Base-by-base conservation (phyloP, 2,797 vertebrate species). In the Fundulus diaphanus region DNA sequence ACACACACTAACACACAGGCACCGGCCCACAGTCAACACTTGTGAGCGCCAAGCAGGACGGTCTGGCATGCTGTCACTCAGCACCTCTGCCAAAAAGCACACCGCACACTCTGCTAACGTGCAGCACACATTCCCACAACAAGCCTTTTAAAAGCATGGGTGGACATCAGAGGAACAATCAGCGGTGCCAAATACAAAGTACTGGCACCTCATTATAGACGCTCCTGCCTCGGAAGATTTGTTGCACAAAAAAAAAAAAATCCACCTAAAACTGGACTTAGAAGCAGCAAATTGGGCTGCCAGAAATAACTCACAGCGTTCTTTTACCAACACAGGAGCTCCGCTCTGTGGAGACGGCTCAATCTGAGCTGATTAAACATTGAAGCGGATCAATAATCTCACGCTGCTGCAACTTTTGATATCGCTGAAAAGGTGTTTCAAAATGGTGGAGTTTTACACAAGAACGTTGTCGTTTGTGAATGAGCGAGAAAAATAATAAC, bases 21-120 rank as follows among this genome's bases (percentile, higher is more conserved):
- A 46, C 87, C 89, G 90, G 81, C 92, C 91, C 89, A 93, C 92
- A 74, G 84, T 80, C 82, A 52, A 91, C 92, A 90, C 90, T 87
- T 91, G 89, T 56, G 81, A 54, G 76, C 79, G 85, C 91, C 91
- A 92, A 89, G 74, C 87, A 73, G 84, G 86, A 85, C 66, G 82
- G 24, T 77, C 89, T 90, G 88, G 89, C 89, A 63, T 74, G 83
- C 87, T 88, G 87, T 91, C 90, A 77, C 87, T 84, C 85, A 82
- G 82, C 72, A 71, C 81, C 82, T 77, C 85, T 79, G 90, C 91
- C 85, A 88, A 76, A n/a, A 72, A 67, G 82, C 88, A 68, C 78
- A 78, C 81, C 87, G 85, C 87, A 72, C 82, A 54, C 86, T 72
- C 71, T 1, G 83, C 15, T 67, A 56, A 68, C 80, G 80, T 54